Evolutionary conservation across 2,797 vertebrate species (phyloP).

Genomic region (Enteromius trimaculatus): DNA sequence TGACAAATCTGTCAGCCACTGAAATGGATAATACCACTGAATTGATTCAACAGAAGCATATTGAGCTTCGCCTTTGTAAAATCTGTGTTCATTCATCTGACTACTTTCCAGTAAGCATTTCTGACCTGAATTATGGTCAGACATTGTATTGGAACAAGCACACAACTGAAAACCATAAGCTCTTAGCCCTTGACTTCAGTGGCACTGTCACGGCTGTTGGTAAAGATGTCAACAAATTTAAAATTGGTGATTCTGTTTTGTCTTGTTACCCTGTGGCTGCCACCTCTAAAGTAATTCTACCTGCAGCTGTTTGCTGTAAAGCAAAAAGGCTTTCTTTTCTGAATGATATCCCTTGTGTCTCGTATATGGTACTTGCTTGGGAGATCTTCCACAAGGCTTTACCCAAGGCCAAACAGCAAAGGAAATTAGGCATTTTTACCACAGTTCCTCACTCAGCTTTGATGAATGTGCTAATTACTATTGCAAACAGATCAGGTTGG

Average conservation of each 20-base stretch:
- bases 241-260: constrained; percentile 80
- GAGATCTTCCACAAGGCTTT: constrained; percentile 77
- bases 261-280: constrained; percentile 82
- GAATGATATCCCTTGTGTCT: constrained; percentile 79
- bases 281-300: constrained; percentile 74
- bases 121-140: constrained; percentile 75
- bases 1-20: constrained; percentile 72
- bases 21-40: constrained; percentile 40
- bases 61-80: constrained; percentile 79
- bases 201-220: constrained; percentile 80
- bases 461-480: constrained; percentile 68
- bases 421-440: constrained; percentile 70
- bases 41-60: constrained; percentile 59
- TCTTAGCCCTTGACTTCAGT: constrained; percentile 83
- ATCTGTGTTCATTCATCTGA: constrained; percentile 85
- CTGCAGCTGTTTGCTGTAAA: constrained; percentile 79
- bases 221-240: constrained; percentile 72
- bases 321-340: constrained; percentile 72
- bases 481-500: constrained; percentile 72
- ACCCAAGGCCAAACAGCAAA: constrained; percentile 69
- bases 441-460: constrained; percentile 68
- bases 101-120: constrained; percentile 83
- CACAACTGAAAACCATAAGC: constrained; percentile 71
- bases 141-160: constrained; percentile 84
- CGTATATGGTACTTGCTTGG: constrained; percentile 83